Percentiles rank a stretch among this genome's conserved stretches.
Evolutionary conservation across 1,140 invertebrate species (phyloP).

Genomic region (Sminthurides bifidus): DNA sequence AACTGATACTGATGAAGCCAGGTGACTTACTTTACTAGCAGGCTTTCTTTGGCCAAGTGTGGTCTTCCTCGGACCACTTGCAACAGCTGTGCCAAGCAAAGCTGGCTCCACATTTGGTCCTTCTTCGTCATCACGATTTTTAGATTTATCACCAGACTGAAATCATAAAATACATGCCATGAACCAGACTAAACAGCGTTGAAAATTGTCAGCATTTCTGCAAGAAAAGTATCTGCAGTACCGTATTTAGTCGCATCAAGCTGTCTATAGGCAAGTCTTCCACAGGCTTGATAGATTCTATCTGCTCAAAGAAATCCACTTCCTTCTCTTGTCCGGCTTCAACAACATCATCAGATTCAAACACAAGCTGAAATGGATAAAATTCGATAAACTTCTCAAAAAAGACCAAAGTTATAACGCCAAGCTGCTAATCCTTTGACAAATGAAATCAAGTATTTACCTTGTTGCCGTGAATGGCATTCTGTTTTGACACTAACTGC

Average conservation of each 20-base stretch:
- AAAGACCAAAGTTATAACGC: background rate
- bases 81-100: slow-evolving; percentile 30
- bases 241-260: slow-evolving; percentile 15
- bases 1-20: slow-evolving; percentile 15
- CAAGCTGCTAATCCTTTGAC: background rate
- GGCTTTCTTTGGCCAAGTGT: slow-evolving; percentile 56
- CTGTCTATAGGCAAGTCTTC: slow-evolving; percentile 14
- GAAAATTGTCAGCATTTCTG: slow-evolving; percentile 11
- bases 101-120: slow-evolving; percentile 44
- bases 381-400: too few species aligned
- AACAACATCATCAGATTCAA: slow-evolving; percentile 18
- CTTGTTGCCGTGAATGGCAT: slow-evolving; percentile 78
- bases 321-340: slow-evolving; percentile 44
- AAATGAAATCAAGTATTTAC: slow-evolving; percentile 41
- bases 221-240: slow-evolving; percentile 16
- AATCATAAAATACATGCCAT: background rate
- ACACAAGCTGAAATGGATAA: slow-evolving; percentile 17
- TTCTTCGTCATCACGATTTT: slow-evolving; percentile 1
- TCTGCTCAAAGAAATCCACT: slow-evolving; percentile 69
- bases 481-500: slow-evolving; percentile 65
- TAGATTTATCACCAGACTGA: background rate
- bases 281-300: slow-evolving; percentile 18
- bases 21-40: slow-evolving; percentile 43
- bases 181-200: background rate
- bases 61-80: slow-evolving; percentile 48